Evolutionary conservation across 2,888 invertebrate species (phyloP), one percentile per base, ranked within the genome.

Genomic region (Leuctra nigra): DNA sequence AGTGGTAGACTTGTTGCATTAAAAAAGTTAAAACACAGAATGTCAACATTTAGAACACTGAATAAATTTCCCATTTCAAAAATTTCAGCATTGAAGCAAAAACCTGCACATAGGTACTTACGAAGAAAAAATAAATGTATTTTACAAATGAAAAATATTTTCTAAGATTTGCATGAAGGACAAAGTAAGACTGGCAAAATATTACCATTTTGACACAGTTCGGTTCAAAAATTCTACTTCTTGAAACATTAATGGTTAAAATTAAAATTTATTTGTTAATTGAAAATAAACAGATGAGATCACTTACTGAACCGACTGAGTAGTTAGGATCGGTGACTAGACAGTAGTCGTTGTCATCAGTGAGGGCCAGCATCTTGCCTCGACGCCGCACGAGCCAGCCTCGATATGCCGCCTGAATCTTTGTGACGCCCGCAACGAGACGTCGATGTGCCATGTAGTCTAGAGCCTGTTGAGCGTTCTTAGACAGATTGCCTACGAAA

Each of bases 381-480:
- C n/a, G n/a, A n/a, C n/a, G n/a, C 68, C 89, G 81, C 63, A 86
- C 83, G 77, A 84, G 79, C 70, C 90, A 90, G 56, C 90, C 90
- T 67, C 91, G 80, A 73, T 90, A 91, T 64, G 80, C 89, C 67
- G 91, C 91, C 72, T 92, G 92, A 74, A 92, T 92, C 77, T 87
- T 91, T 53, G 85, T 86, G 61, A 91, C 91, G 63, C 91, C 92
- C 62, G 81, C 75, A 61, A 79, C 79, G 64, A 18, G 16, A 7
- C 23, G 20, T 1, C 44, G 44, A 4, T 44, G 14, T 16, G 67
- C 65, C 50, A 69, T 64, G 57, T 23, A 38, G 14, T 46, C 53
- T 20, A 35, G 29, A 1, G 23, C 33, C 41, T 41, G 16, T 16
- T 18, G 2, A 4, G 20, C 18, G 41, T 41, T 41, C 41, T 16